Evolutionary conservation across 1,140 invertebrate species (phyloP).

Genomic region (Calosoma granatense): DNA sequence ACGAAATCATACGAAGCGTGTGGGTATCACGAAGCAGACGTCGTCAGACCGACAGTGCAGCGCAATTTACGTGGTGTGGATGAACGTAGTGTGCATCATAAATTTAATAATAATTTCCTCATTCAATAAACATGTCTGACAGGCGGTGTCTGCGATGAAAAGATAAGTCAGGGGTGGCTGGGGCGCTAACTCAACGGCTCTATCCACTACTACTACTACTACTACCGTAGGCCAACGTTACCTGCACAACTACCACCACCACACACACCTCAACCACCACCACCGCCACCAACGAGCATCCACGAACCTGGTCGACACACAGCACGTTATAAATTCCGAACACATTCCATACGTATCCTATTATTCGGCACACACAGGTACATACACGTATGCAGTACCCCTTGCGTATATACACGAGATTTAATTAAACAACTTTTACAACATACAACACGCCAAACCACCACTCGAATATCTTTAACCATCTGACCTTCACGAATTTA

Average conservation of each 20-base stretch:
- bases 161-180: neutral
- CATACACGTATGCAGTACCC: neutral
- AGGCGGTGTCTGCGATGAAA: conserved; percentile 3
- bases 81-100: conserved; percentile 3
- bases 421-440: conserved; percentile 9
- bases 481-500: conserved; percentile 5
- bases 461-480: neutral
- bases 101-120: conserved; percentile 9
- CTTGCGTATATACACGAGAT: neutral
- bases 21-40: neutral
- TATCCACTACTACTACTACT: neutral
- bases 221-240: neutral
- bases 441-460: neutral
- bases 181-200: neutral
- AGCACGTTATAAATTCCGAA: conserved; percentile 1
- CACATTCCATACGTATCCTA: neutral
- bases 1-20: too few relatives aligned
- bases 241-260: neutral
- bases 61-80: neutral
- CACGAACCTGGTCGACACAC: too few relatives aligned
- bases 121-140: conserved; percentile 8
- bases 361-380: neutral
- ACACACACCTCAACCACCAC: neutral
- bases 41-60: neutral
- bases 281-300: neutral